phyloP scores from a whole-genome alignment of 2,888 invertebrate species.

The Idaea dimidiata region DNA sequence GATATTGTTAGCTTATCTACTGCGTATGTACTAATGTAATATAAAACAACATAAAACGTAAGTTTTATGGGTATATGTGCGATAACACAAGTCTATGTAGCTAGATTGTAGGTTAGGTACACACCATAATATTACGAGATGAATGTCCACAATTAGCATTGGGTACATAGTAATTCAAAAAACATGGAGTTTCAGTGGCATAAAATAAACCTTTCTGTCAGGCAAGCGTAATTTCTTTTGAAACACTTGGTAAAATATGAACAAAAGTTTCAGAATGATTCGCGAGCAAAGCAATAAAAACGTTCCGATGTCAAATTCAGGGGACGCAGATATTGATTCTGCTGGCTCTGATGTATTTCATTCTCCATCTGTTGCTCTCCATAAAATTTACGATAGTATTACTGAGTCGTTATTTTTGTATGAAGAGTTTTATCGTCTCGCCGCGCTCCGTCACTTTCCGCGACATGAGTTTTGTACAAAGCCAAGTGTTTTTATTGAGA shows the following conservation, averaged over 20 bases:
- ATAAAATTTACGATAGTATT: conserved; percentile 78
- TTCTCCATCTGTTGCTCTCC: conserved; percentile 79
- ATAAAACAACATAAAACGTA: background rate
- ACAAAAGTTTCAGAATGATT: conserved; percentile 43
- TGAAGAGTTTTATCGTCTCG: conserved; percentile 70
- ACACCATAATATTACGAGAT: background rate
- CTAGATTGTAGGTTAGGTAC: no score
- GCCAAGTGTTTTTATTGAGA: conserved; percentile 48
- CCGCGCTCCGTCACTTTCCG: conserved; percentile 46
- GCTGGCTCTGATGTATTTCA: conserved; percentile 66
- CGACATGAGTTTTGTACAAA: conserved; percentile 55
- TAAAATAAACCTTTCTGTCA: background rate
- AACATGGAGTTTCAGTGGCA: background rate
- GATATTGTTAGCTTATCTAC: conserved; percentile 34
- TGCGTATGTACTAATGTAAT: conserved; percentile 25
- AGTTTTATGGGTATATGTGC: no score
- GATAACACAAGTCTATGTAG: no score
- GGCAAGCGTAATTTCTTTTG: conserved; percentile 10
- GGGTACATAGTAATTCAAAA: background rate
- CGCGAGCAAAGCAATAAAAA: conserved; percentile 58
- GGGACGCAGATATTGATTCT: conserved; percentile 75
- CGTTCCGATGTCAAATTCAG: conserved; percentile 52
- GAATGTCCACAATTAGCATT: background rate
- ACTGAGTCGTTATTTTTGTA: conserved; percentile 76
- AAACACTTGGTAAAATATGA: conserved; percentile 14